Percentiles rank a stretch among this genome's conserved stretches.
Conservation (phyloP, 2,888 invertebrate genomes). For the Lasioglossum vierecki region DNA sequence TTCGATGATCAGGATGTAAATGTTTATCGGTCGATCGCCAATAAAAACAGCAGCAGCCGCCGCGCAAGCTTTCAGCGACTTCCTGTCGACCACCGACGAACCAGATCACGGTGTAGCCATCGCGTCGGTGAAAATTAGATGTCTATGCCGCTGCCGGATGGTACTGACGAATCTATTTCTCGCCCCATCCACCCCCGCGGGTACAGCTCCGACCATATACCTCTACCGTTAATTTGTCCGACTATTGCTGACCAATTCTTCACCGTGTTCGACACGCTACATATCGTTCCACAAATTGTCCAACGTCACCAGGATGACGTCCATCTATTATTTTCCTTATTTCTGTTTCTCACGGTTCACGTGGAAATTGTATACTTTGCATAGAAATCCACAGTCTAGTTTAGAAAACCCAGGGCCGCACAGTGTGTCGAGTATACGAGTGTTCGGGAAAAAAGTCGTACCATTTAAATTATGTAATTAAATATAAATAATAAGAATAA, state of each 20-base stretch:
- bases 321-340: no score
- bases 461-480: no score
- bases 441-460: no score
- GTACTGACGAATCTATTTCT: conserved; percentile 21
- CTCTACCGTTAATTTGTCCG: background rate
- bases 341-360: no score
- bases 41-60: conserved; percentile 73
- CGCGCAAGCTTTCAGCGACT: conserved; percentile 74
- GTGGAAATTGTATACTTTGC: no score
- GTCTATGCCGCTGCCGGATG: conserved; percentile 24
- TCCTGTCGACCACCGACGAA: conserved; percentile 67
- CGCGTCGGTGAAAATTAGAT: conserved; percentile 12
- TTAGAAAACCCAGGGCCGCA: no score
- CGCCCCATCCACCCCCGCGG: background rate
- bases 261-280: background rate
- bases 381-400: no score
- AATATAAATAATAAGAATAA: no score
- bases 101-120: conserved; percentile 23
- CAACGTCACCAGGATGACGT: no score
- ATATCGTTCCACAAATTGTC: background rate
- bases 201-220: background rate
- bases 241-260: background rate
- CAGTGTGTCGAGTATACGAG: no score
- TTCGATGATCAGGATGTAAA: conserved; percentile 61
- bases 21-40: conserved; percentile 74